These are phyloP conservation scores for Chiridota heheva DNA, from an alignment of 35 echinoderm and acorn worm genomes.

Conservation along the genomic window DNA sequence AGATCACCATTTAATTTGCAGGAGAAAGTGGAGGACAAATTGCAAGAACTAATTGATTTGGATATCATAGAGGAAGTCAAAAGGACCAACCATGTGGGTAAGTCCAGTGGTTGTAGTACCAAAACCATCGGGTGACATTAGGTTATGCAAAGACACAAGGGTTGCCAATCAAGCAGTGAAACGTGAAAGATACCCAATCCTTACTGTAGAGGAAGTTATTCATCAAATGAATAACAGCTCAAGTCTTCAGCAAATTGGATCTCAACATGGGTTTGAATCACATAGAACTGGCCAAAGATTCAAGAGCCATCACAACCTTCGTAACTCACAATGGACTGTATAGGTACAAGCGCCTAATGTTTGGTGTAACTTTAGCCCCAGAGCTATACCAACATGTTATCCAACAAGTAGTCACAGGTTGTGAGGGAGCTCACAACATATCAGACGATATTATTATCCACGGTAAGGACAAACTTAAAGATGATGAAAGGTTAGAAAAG, in stretches of 20 bases:
- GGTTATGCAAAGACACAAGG: slow-evolving; percentile 48
- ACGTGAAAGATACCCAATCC: slow-evolving; percentile 13
- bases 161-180: neutral
- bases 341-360: slow-evolving; percentile 52
- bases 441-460: slow-evolving; percentile 61
- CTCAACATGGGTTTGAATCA: slow-evolving; percentile 32
- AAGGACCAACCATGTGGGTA: slow-evolving; percentile 19
- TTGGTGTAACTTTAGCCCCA: slow-evolving; percentile 59
- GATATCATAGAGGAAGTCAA: slow-evolving; percentile 21
- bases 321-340: slow-evolving; percentile 47
- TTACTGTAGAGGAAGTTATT: slow-evolving; percentile 19
- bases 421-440: slow-evolving; percentile 54
- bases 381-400: slow-evolving; percentile 44
- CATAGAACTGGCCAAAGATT: neutral
- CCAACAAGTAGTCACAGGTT: slow-evolving; percentile 24
- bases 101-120: slow-evolving; percentile 41
- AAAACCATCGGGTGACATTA: slow-evolving; percentile 14
- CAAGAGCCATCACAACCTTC: slow-evolving; percentile 49
- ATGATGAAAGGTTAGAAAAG: slow-evolving; percentile 34
- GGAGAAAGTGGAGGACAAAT: neutral
- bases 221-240: slow-evolving; percentile 2
- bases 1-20: neutral
- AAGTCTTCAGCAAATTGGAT: slow-evolving; percentile 26
- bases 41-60: neutral
- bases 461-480: slow-evolving; percentile 17